Percentiles rank a stretch among this genome's conserved stretches.
Conservation (phyloP, 2,113 vertebrate species). For the Cepphus grylle region DNA sequence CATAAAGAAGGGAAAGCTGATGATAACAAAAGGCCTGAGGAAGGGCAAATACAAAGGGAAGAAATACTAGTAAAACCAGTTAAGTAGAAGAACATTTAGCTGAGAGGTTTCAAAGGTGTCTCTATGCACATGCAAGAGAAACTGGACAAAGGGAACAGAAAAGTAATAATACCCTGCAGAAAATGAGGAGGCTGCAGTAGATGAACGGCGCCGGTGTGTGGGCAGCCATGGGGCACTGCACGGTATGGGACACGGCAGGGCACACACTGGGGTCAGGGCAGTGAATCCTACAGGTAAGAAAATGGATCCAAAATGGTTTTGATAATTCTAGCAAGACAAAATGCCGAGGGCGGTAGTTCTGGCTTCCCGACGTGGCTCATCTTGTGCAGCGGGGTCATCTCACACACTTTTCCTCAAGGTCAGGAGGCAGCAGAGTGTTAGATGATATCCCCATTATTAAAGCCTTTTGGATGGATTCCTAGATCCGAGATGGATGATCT, state of each 20-base stretch:
- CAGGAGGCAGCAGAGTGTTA: background rate
- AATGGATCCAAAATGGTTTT: background rate
- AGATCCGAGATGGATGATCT: background rate
- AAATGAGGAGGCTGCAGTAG: background rate
- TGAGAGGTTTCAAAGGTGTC: background rate
- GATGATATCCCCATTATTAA: background rate
- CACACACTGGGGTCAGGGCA: background rate
- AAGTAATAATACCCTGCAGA: background rate
- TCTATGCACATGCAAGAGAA: background rate
- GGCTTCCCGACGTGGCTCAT: background rate
- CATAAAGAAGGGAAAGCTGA: background rate
- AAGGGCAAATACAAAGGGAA: background rate
- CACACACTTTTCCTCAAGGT: background rate
- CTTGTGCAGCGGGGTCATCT: background rate
- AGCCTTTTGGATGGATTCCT: background rate
- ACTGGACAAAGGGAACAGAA: background rate
- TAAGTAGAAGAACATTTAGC: background rate
- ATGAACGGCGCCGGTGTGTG: background rate
- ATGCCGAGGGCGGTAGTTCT: fast-evolving
- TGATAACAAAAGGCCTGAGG: background rate
- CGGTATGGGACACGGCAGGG: background rate
- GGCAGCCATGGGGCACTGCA: background rate
- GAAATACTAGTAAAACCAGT: background rate
- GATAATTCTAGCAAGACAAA: background rate
- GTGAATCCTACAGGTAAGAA: too few species aligned